Base-by-base conservation (phyloP, 2,797 vertebrate genomes). In the Tokudaia muenninki region DNA sequence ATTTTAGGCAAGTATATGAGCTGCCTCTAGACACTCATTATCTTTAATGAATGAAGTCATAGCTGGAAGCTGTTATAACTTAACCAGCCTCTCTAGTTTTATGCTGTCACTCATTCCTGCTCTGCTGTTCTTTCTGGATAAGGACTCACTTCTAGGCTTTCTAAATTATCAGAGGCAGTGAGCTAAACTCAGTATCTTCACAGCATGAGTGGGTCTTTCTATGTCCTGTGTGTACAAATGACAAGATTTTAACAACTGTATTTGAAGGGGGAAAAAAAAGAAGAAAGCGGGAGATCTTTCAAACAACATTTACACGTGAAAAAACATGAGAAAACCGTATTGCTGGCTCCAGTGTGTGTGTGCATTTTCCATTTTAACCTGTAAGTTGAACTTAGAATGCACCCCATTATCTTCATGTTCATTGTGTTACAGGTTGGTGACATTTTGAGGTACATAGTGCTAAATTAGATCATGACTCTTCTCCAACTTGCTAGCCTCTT, bases 191-290 rank as follows among this genome's bases (percentile, higher is more conserved):
- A 50, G 4, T 31, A n/a, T 75, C 41, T 47, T 82, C 41, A 88
- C 21, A 77, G n/a, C 24, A 10, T 47, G 26, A 24, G 12, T 50
- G n/a, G 2, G 10, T 96, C 29, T 91, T 90, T 59, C 29, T 86
- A 41, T 94, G 37, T 89, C 14, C 34, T 86, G n/a, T 41, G 17
- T 44, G 55, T 3, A 91, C 11, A 93, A 63, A 84, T 50, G 57
- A 75, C 92, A 44, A 72, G 12, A 24, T 93, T 97, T 44, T 47
- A 92, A 94, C 12, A 92, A 17, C 14, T 88, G 70, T 95, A 77
- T 19, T 47, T 84, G 16, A 37, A 81, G 34, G 67, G 5, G 6
- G 37, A 50, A 93, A 87, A 86, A 74, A 41, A 31, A 41, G 41
- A 65, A n/a, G 16, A 70, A 70, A 70, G 14, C 22, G 0, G 16